Evolutionary conservation across 2,113 vertebrate genomes (phyloP).

Genomic region (Spea multiplicata): DNA sequence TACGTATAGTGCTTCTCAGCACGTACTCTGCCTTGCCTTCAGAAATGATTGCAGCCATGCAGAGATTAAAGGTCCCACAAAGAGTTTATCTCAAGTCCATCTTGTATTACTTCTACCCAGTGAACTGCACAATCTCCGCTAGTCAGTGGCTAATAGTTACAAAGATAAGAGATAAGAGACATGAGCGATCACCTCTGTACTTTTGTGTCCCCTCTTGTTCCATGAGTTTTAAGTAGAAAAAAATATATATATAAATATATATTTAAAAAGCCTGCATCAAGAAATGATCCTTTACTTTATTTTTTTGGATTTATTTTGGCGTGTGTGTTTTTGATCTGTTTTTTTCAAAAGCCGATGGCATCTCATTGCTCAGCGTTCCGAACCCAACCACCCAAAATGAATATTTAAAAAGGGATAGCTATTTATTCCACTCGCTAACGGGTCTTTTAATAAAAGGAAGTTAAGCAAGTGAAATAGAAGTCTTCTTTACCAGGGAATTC

Average conservation of each 20-base stretch:
- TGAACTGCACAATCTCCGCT: conserved; percentile 49
- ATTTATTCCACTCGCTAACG: conserved; percentile 23
- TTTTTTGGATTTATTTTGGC: too few species aligned
- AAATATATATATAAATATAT: too few species aligned
- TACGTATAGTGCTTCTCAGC: conserved; percentile 52
- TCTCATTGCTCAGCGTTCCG: conserved; percentile 8
- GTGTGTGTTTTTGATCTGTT: background rate
- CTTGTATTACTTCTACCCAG: conserved; percentile 54
- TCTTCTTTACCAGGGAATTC: conserved; percentile 48
- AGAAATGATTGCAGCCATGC: conserved; percentile 52
- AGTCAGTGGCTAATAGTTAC: conserved; percentile 6
- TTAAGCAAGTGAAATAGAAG: conserved; percentile 53
- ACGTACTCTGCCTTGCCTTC: conserved; percentile 54
- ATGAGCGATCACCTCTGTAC: too few species aligned
- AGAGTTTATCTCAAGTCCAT: conserved; percentile 57
- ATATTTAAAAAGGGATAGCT: conserved; percentile 37
- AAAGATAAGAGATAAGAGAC: too few species aligned
- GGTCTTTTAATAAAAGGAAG: conserved; percentile 30
- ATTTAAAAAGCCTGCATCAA: too few species aligned
- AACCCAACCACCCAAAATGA: conserved; percentile 12
- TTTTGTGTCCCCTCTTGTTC: too few species aligned
- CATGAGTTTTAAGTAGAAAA: too few species aligned
- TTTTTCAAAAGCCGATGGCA: conserved; percentile 1
- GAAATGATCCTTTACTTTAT: too few species aligned
- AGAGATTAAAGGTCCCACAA: conserved; percentile 61